Evolutionary conservation across 1,140 invertebrate species (phyloP), one percentile per base, ranked within the genome.

Genomic region (Limonius californicus): DNA sequence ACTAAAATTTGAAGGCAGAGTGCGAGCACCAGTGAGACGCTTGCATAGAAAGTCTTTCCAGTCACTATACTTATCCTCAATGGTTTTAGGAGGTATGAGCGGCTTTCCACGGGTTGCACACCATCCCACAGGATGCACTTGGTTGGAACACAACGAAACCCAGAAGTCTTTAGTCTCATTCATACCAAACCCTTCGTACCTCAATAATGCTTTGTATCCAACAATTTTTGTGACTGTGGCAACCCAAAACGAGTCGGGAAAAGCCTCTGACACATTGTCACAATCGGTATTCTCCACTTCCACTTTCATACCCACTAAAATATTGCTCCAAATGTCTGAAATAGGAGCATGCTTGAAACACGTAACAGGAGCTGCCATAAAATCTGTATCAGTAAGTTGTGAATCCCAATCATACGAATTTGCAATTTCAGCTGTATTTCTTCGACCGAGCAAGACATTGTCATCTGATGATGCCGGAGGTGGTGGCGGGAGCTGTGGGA

Each of bases 81-180:
- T 91, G 53, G 85, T 89, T 77, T 89, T 89, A 12, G 95, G 95
- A 57, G 95, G 95, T 74, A 97, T 96, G 0, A 98, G 79, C 6
- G 94, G 93, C 78, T 96, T 96, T 15, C 94, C 94, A 66, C 94
- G 86, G 0, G 91, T 94, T 1, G 95, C 95, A 81, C 95, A 97
- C 95, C 95, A 98, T 14, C 95, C 95, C 39, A 98, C 94, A 20
- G 92, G 92, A 79, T 98, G 94, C 19, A 98, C 91, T 72, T 93
- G 89, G 58, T 92, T 89, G 50, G 91, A 92, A 78, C 94, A 95
- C 18, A 98, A 80, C 72, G 95, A 96, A 0, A 97, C 88, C 95
- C 95, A 98, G 78, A 97, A 97, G 78, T 98, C 95, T 76, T 93
- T 90, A 7, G 87, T 87, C 30, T 83, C 78, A 78, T 96, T 93